Evolutionary conservation across 1,140 invertebrate species (phyloP).

Genomic region (Scaptomyza hsui): DNA sequence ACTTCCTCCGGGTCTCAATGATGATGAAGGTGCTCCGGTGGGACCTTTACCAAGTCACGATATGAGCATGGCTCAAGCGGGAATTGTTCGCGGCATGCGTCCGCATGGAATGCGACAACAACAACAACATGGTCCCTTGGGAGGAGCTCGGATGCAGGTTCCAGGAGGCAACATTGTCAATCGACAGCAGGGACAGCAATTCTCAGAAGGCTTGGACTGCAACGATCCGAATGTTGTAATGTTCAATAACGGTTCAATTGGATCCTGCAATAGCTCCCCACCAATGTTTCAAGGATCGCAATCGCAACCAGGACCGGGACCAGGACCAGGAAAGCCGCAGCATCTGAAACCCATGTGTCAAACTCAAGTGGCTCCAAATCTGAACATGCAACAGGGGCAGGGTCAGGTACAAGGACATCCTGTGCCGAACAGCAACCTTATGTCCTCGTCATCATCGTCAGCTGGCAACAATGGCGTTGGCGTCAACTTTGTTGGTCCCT

Average conservation of each 20-base stretch:
- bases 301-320: constrained; percentile 27
- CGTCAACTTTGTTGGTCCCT: constrained; percentile 89
- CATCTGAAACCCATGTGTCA: constrained; percentile 61
- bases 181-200: constrained; percentile 51
- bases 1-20: constrained; percentile 68
- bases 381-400: constrained; percentile 86
- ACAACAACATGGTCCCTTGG: constrained; percentile 48
- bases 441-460: constrained; percentile 84
- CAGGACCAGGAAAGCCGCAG: constrained; percentile 47
- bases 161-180: constrained; percentile 28
- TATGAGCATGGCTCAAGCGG: constrained; percentile 83
- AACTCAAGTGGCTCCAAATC: constrained; percentile 43
- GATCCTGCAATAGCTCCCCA: constrained; percentile 17
- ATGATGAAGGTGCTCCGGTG: constrained; percentile 81
- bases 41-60: too few relatives aligned
- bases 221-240: constrained; percentile 45
- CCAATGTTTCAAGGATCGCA: constrained; percentile 46
- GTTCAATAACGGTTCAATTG: constrained; percentile 47
- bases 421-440: constrained; percentile 84
- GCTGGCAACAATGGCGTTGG: constrained; percentile 18
- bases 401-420: constrained; percentile 39
- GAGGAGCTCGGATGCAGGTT: constrained; percentile 51
- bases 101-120: constrained; percentile 67
- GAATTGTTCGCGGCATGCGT: constrained; percentile 74
- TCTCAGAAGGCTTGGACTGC: constrained; percentile 62